Conservation (phyloP, 2,888 invertebrate genomes). For the Eudemis profundana region DNA sequence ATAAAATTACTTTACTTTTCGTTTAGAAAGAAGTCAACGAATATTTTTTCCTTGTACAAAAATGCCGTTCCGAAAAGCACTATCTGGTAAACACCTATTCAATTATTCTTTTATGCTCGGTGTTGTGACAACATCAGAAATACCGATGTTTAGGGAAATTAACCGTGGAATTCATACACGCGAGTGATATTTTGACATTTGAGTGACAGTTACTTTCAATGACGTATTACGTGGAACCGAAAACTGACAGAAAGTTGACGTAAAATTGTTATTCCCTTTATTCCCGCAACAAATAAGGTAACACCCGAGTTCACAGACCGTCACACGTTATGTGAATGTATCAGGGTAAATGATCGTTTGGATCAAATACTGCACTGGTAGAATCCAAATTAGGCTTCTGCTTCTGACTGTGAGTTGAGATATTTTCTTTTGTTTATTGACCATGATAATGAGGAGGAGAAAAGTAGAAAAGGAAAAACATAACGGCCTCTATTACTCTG, state of each 20-base stretch:
- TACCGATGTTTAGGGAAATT: constrained; percentile 69
- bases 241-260: constrained; percentile 62
- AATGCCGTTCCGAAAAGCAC: constrained; percentile 36
- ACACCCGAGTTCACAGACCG: constrained; percentile 19
- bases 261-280: constrained; percentile 49
- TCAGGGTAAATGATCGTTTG: not conserved
- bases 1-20: not conserved
- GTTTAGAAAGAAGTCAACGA: not conserved
- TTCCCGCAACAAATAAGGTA: constrained; percentile 47
- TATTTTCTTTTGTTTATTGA: not conserved
- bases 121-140: constrained; percentile 64
- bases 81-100: constrained; percentile 47
- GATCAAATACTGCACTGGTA: not conserved
- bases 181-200: constrained; percentile 76
- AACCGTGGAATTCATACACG: constrained; percentile 63
- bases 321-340: constrained; percentile 25
- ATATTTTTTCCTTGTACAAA: not conserved
- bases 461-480: too few relatives aligned
- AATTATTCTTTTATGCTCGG: constrained; percentile 30
- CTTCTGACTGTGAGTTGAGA: not conserved
- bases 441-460: too few relatives aligned
- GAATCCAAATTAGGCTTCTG: not conserved
- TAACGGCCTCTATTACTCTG: too few relatives aligned
- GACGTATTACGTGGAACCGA: constrained; percentile 73
- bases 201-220: constrained; percentile 82